Base-by-base conservation (phyloP, 2,888 invertebrate species). In the Caenorhabditis becei region DNA sequence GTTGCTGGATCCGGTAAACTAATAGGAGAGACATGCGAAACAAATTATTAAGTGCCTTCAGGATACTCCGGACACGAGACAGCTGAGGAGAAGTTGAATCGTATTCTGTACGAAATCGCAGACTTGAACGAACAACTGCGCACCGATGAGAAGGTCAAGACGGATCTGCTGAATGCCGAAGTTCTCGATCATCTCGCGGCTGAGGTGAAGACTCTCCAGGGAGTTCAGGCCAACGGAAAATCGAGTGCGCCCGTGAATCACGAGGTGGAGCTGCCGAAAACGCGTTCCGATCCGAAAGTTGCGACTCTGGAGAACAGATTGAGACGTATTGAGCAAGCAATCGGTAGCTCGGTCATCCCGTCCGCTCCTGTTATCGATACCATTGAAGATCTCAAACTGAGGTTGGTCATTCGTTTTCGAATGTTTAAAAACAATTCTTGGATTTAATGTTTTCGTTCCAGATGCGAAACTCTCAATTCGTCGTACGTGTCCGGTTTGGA, bases 31-130 rank as follows among this genome's bases (percentile, higher is more conserved):
- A 35, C 18, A 20, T 24, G 5, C n/a, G 14, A 3, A 58, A 18
- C 2, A 70, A 47, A 35, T 20, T 47, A 20, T 5, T 18, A 35
- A 24, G n/a, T 24, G 10, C 35, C 65, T 80, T 44, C 26, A 77
- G 81, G 59, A 35, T 85, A 77, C 59, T 56, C 69, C 28, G 83
- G 81, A 58, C 37, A 67, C 7, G 88, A 89, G 61, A 88, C 88
- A 2, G 59, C 84, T 8, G 86, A 85, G 18, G 88, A 89, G 65
- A 89, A 87, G 65, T 82, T 87, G 74, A 88, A 86, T 51, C 84
- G 89, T 32, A 77, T 87, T 56, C 67, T 83, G 16, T 87, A 85
- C 69, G 87, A 87, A 53, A 72, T 87, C 24, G 80, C 81, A n/a
- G 87, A 87, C 59, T 63, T 87, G 35, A 77, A 81, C n/a, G 86